phyloP scores from a whole-genome alignment of 2,113 vertebrate genomes.

The Struthidea cinerea region DNA sequence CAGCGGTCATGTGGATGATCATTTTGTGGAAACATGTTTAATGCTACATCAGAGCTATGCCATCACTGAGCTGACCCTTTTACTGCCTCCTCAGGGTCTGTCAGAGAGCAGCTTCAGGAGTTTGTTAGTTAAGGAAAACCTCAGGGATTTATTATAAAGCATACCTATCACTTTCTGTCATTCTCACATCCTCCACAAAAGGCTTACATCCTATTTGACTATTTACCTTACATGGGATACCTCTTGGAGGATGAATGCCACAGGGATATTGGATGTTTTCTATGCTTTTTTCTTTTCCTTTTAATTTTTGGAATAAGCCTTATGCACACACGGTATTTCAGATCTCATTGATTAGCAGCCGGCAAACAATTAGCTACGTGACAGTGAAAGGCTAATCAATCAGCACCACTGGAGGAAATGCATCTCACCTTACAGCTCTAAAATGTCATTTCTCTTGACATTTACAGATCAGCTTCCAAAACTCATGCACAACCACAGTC shows the following conservation, averaged over 20 bases:
- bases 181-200: background rate
- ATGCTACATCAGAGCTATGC: background rate
- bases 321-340: background rate
- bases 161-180: background rate
- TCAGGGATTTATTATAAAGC: background rate
- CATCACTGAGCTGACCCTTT: background rate
- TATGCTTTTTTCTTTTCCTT: background rate
- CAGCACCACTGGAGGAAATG: background rate
- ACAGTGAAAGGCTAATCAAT: background rate
- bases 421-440: background rate
- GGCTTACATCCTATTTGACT: background rate
- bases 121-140: background rate
- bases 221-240: background rate
- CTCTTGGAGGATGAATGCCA: background rate
- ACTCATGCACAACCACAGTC: background rate
- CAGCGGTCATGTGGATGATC: background rate
- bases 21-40: background rate
- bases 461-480: background rate
- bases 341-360: background rate
- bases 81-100: background rate
- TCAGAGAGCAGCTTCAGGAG: background rate
- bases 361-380: background rate
- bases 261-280: background rate
- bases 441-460: background rate
- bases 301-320: background rate